Conservation (phyloP, 2,797 vertebrate species). For the Poeciliopsis infans region DNA sequence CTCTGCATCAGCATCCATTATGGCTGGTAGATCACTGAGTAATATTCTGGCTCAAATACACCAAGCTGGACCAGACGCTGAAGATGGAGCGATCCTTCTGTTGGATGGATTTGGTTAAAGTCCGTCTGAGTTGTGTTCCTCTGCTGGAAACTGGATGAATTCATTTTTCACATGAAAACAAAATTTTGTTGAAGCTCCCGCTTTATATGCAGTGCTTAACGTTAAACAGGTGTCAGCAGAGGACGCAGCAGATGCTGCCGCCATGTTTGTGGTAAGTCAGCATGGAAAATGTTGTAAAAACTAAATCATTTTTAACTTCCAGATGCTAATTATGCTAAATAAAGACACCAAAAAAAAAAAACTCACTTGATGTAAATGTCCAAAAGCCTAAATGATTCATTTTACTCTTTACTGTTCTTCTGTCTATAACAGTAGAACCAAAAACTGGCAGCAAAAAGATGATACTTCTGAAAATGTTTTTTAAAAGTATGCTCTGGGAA, state of each 20-base stretch:
- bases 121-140: not conserved
- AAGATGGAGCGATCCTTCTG: not conserved
- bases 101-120: not conserved
- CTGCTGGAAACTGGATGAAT: not conserved
- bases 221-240: not conserved
- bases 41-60: not conserved
- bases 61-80: not conserved
- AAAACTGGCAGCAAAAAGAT: not conserved
- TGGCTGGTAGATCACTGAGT: not conserved
- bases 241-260: not conserved
- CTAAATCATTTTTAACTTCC: not conserved
- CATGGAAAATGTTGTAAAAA: not conserved
- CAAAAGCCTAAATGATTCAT: not conserved
- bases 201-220: not conserved
- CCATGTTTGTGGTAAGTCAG: not conserved
- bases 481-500: conserved; percentile 38
- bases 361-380: not conserved
- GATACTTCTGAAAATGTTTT: conserved; percentile 7
- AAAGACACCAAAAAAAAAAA: not conserved
- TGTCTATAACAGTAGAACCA: conserved; percentile 16
- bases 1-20: not conserved
- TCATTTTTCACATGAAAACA: not conserved
- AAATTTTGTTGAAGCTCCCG: not conserved
- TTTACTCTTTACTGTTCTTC: not conserved
- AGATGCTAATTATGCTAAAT: not conserved